Evolutionary conservation across 1,140 invertebrate species (phyloP).

Genomic region (Dysdera silvatica): DNA sequence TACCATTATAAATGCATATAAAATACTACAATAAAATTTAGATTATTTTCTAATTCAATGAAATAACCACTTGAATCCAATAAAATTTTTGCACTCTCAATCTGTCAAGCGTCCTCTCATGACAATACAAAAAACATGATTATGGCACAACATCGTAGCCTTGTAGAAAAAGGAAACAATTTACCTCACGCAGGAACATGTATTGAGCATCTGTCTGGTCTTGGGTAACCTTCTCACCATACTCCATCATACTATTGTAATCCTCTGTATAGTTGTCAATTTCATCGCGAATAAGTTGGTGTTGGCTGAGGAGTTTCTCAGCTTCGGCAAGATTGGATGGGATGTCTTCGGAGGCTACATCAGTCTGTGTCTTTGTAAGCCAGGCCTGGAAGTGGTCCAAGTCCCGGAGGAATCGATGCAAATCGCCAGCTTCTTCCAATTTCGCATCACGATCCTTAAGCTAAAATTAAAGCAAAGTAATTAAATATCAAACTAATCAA

Average conservation of each 20-base stretch:
- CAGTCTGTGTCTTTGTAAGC: conserved; percentile 95
- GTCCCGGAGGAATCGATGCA: conserved; percentile 96
- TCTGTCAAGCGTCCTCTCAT: no score
- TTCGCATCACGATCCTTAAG: conserved; percentile 95
- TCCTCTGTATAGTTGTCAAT: conserved; percentile 98
- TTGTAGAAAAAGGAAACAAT: not conserved
- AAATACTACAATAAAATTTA: no score
- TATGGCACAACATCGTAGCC: no score
- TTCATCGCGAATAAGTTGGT: conserved; percentile 95
- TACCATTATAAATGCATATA: no score
- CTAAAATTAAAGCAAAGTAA: conserved; percentile 43
- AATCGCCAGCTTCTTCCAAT: conserved; percentile 94
- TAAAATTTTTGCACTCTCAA: no score
- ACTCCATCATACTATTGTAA: conserved; percentile 98
- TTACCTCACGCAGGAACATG: conserved; percentile 86
- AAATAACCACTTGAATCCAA: no score
- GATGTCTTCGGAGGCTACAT: conserved; percentile 95
- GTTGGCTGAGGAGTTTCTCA: conserved; percentile 87
- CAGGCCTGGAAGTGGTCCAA: conserved; percentile 99
- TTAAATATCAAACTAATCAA: no score
- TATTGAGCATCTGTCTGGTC: conserved; percentile 87
- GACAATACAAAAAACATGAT: no score
- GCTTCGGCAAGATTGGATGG: conserved; percentile 93
- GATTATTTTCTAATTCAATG: no score
- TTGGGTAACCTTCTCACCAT: conserved; percentile 87